Conservation (phyloP, 2,113 vertebrate genomes). For the Pelmatolapia mariae region DNA sequence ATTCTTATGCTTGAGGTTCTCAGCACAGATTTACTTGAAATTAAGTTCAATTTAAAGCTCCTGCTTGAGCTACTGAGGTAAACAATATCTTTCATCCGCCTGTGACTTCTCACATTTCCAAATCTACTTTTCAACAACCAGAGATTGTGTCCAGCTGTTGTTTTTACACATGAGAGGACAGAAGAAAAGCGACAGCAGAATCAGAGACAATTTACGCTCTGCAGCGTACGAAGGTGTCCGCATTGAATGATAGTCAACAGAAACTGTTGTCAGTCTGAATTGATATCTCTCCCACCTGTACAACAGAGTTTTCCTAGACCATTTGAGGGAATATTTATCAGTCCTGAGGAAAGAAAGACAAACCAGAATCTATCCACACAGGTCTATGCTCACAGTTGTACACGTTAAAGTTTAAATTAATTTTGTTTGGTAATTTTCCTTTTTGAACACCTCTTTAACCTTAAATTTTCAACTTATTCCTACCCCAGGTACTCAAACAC, state of each 20-base stretch:
- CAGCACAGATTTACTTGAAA: background rate
- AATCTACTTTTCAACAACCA: background rate
- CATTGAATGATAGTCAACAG: background rate
- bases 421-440: background rate
- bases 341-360: background rate
- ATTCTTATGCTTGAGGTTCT: background rate
- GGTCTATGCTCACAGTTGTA: no score
- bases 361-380: background rate
- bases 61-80: background rate
- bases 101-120: background rate
- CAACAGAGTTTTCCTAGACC: background rate
- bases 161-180: slow-evolving; percentile 11
- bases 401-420: background rate
- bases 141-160: background rate
- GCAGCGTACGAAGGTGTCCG: background rate
- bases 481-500: background rate
- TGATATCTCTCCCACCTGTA: background rate
- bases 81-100: background rate
- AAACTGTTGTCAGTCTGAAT: slow-evolving; percentile 5
- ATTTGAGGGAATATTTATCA: background rate
- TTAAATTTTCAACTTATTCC: background rate
- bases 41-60: background rate
- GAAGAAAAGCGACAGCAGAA: background rate
- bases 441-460: background rate
- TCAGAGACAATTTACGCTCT: background rate